Evolutionary conservation across 92 coral and sea anemone species (phyloP).

Genomic region (Galaxea fascicularis): DNA sequence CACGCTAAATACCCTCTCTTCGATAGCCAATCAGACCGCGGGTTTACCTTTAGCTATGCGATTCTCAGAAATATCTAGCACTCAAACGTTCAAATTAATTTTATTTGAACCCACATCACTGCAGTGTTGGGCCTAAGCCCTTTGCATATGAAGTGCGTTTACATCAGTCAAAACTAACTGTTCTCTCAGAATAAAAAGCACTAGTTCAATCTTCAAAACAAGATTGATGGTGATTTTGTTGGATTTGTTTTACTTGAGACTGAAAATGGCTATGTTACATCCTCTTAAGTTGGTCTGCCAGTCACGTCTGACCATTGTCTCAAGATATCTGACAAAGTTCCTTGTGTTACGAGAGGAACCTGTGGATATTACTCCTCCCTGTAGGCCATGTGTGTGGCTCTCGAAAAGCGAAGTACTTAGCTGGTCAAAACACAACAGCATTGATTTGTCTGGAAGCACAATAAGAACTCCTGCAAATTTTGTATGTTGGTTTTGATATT

Average conservation of each 20-base stretch:
- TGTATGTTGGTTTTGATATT: too few species aligned
- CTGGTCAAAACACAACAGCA: slow-evolving; percentile 29
- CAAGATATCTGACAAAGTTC: too few species aligned
- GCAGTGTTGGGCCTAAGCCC: neutral
- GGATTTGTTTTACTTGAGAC: slow-evolving; percentile 8
- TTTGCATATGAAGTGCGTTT: neutral
- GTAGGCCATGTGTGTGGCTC: slow-evolving; percentile 39
- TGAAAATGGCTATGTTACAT: too few species aligned
- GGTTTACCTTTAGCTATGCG: too few species aligned
- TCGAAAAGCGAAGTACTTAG: slow-evolving; percentile 17
- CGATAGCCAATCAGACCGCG: too few species aligned
- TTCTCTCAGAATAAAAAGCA: slow-evolving; percentile 5
- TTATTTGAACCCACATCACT: slow-evolving; percentile 3
- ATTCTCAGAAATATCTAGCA: neutral
- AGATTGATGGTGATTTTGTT: slow-evolving; percentile 4
- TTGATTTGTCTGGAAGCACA: slow-evolving; percentile 50
- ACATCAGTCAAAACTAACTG: neutral
- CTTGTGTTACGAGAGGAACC: too few species aligned
- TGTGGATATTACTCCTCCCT: slow-evolving; percentile 37
- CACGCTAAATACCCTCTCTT: too few species aligned
- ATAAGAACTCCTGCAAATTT: too few species aligned
- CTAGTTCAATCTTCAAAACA: neutral
- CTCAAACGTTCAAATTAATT: neutral
- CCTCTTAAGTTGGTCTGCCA: too few species aligned
- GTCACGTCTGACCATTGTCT: too few species aligned